Base-by-base conservation (phyloP, 2,888 invertebrate species). In the Smittia aterrima region DNA sequence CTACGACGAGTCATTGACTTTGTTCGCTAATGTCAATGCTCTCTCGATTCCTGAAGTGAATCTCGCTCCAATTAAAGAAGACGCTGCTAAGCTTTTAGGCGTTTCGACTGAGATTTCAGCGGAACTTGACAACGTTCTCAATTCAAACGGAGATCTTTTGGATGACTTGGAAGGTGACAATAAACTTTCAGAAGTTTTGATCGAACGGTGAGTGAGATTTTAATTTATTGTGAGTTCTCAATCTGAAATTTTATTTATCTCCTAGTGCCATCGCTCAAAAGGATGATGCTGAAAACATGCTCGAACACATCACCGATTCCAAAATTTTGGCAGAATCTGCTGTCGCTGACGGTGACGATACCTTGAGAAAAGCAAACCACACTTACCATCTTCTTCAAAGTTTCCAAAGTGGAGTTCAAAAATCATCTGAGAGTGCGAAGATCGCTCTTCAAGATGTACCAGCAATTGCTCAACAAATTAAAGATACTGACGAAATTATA, bases 341-440 rank as follows among this genome's bases (percentile, higher is more conserved):
- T 1, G 92, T 96, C 0, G 87, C 90, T 75, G 87, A 91, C 71
- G 96, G 96, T 1, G 93, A 96, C 78, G 88, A 88, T 77, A 93
- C 92, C 0, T 84, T 94, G 6, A 86, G 87, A 76, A 92, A 93
- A 79, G 95, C 92, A 1, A 89, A 91, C 79, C 88, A 90, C 72
- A 95, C 95, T 0, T 88, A 91, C 76, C 86, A 90, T 76, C 58
- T 74, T 75, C 77, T 79, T 79, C 68, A 79, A 92, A 93, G 91
- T 80, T 98, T 98, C 85, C 95, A 96, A 81, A 88, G 91, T 75
- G 90, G 94, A 83, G 95, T 97, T 0, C 89, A 93, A 77, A 90
- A 90, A 76, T 96, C 93, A 75, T 91, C 93, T 75, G 87, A 89
- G 66, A 89, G 90, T 77, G 96, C 98, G 0, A 86, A 89, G 58